A percentile compares a stretch with the other conserved stretches of the same genome.
Evolutionary conservation across 2,888 invertebrate genomes (phyloP).

Genomic region (Meandrusa payeni): DNA sequence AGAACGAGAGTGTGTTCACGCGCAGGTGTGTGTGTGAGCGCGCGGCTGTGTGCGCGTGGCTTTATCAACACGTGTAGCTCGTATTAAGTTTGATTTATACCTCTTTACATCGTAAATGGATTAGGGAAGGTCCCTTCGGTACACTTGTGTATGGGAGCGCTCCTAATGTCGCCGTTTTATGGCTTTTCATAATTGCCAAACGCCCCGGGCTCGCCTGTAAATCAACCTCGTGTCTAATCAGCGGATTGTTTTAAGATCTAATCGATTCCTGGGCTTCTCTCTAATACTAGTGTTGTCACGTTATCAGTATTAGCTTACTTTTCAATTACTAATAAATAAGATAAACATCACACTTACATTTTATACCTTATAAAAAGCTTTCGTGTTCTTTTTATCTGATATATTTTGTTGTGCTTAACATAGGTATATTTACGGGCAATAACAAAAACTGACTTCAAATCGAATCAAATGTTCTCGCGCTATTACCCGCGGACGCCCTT

Average conservation of each 20-base stretch:
- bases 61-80: conserved; percentile 78
- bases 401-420: too few species aligned
- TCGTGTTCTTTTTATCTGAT: too few species aligned
- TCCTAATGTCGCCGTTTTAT: conserved; percentile 60
- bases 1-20: too few species aligned
- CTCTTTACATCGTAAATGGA: conserved; percentile 80
- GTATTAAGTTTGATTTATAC: conserved; percentile 80
- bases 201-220: conserved; percentile 30
- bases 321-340: too few species aligned
- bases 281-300: too few species aligned
- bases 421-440: too few species aligned
- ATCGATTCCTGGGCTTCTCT: conserved; percentile 30
- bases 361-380: too few species aligned
- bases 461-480: too few species aligned
- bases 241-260: conserved; percentile 26
- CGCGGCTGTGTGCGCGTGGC: conserved; percentile 34
- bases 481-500: too few species aligned
- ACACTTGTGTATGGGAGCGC: conserved; percentile 44
- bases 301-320: too few species aligned
- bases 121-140: conserved; percentile 62
- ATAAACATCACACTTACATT: too few species aligned
- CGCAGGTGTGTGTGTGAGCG: conserved; percentile 31
- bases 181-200: conserved; percentile 58
- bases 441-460: too few species aligned
- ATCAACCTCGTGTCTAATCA: conserved; percentile 19